Conservation (phyloP, 2,797 vertebrate genomes). For the Lacerta bilineata region DNA sequence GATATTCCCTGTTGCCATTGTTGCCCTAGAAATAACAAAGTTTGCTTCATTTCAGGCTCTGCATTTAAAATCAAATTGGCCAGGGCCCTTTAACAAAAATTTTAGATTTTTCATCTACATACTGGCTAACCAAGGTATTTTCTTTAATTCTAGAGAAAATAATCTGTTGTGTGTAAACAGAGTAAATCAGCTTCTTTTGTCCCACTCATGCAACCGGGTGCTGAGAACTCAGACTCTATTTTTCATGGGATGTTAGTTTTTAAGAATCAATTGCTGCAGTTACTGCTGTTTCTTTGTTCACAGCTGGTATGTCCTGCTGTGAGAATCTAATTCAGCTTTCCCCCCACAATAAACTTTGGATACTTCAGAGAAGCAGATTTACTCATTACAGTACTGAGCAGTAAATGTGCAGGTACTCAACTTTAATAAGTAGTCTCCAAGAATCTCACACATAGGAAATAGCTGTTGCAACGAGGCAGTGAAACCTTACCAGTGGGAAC, state of each 20-base stretch:
- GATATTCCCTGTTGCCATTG: constrained; percentile 54
- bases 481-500: constrained; percentile 40
- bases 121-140: constrained; percentile 27
- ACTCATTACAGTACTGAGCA: constrained; percentile 21
- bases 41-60: constrained; percentile 48
- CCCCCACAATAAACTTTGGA: constrained; percentile 20
- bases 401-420: constrained; percentile 40
- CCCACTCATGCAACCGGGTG: not conserved
- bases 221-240: not conserved
- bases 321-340: not conserved
- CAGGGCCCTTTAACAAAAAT: constrained; percentile 37
- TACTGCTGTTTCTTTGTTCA: not conserved
- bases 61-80: constrained; percentile 41
- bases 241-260: constrained; percentile 4
- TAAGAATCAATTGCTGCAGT: not conserved
- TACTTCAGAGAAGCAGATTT: constrained; percentile 47
- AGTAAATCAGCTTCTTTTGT: constrained; percentile 8
- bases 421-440: constrained; percentile 32
- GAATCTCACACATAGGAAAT: constrained; percentile 33
- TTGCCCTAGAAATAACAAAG: constrained; percentile 56
- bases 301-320: not conserved
- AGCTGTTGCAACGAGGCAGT: constrained; percentile 20
- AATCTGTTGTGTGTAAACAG: not conserved
- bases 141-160: constrained; percentile 1
- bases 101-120: constrained; percentile 53